phyloP scores from a whole-genome alignment of 2,888 invertebrate species.

The Nomada lathburiana region DNA sequence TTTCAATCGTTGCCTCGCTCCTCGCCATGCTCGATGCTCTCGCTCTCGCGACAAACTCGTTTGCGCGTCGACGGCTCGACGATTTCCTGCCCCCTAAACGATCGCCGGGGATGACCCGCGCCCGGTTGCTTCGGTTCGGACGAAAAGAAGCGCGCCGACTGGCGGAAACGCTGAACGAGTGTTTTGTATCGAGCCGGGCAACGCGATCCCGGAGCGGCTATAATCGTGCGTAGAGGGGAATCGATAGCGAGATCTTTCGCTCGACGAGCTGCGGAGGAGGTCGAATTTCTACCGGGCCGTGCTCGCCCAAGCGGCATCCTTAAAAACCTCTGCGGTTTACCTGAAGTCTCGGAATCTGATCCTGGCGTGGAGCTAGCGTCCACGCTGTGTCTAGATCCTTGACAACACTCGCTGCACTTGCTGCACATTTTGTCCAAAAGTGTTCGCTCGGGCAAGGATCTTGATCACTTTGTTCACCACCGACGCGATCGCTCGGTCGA shows the following conservation, averaged over 20 bases:
- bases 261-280: no score
- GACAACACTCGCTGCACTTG: conserved; percentile 85
- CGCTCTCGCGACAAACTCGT: conserved; percentile 37
- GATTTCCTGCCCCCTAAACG: conserved; percentile 41
- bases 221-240: no score
- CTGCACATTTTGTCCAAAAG: conserved; percentile 82
- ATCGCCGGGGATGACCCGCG: background rate
- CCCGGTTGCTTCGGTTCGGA: no score
- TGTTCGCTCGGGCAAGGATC: background rate
- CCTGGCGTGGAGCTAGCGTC: conserved; percentile 81
- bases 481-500: background rate
- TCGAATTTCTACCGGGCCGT: no score
- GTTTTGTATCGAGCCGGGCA: no score
- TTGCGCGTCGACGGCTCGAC: conserved; percentile 35
- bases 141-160: background rate
- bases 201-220: no score
- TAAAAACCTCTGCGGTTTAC: conserved; percentile 64
- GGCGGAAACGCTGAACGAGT: background rate
- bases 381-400: conserved; percentile 82
- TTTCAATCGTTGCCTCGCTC: conserved; percentile 20
- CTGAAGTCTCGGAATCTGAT: conserved; percentile 82
- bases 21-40: conserved; percentile 38
- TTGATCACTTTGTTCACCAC: conserved; percentile 12
- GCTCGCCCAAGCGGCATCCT: no score
- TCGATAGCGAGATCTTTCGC: background rate